Base-by-base conservation (phyloP, 1,140 invertebrate species). In the Thaumatotibia leucotreta region DNA sequence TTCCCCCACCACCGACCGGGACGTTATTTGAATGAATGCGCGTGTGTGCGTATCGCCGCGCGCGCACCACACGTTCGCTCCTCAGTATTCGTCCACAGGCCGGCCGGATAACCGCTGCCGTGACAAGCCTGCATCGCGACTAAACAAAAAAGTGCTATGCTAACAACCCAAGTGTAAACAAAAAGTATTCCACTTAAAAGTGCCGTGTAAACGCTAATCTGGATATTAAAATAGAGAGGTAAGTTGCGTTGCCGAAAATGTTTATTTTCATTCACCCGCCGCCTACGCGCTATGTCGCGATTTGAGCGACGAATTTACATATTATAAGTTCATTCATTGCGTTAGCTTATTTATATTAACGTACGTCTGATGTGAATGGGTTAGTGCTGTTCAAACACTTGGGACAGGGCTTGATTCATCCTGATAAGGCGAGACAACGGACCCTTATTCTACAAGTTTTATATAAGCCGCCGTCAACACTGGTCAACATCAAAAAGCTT, bases 291-390 rank as follows among this genome's bases (percentile, higher is more conserved):
- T 76, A 66, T 82, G 83, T 88, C 83, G 84, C 86, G 86, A 90
- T 90, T 88, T 83, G 80, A 87, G 79, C 82, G 81, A 86, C 85
- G 80, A 87, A 90, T 88, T 88, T 88, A 87, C 84, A 89, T 89
- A 81, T 83, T 86, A 84, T 84, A 87, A 82, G 79, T 86, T 84
- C 84, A 88, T 88, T 88, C 84, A 88, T 87, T 73, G 82, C 72
- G 81, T 74, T 72, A 74, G 72, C 74, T 72, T 84, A 85, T 88
- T 84, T 88, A 80, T 88, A 85, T 82, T 82, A 83, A 81, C 80
- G 74, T 77, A 75, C 77, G 82, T 83, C 81, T 75, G 76, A 83
- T 83, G 79, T 80, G 84, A 86, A 82, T 79, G 77, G 77, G 69
- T 70, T 77, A 82, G 84, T 80, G 77, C 74, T 76, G 72, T 76